phyloP scores from a whole-genome alignment of 2,113 vertebrate genomes.

The Rhineura floridana region DNA sequence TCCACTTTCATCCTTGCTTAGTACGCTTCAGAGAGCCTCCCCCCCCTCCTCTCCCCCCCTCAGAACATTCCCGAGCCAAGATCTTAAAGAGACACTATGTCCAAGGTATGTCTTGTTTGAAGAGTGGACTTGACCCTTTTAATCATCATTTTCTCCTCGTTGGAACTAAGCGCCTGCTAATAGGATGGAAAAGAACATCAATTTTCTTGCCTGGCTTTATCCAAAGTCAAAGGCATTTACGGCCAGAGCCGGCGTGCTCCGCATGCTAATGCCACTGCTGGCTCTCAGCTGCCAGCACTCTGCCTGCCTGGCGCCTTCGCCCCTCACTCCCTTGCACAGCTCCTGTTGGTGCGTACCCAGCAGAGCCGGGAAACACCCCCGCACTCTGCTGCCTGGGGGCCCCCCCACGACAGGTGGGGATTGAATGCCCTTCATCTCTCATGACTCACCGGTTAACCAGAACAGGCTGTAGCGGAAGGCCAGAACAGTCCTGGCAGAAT shows the following conservation, averaged over 20 bases:
- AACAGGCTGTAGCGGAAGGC: not conserved
- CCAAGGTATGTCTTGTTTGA: not conserved
- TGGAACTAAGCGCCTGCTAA: slow-evolving; percentile 69
- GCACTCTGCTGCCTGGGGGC: not conserved
- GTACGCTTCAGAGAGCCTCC: no score
- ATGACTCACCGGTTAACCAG: slow-evolving; percentile 11
- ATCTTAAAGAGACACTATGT: not conserved
- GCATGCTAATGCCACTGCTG: slow-evolving; percentile 53
- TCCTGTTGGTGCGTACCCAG: not conserved
- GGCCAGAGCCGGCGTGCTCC: slow-evolving; percentile 49
- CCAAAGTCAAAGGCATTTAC: slow-evolving; percentile 72
- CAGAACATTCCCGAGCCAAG: not conserved
- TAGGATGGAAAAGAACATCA: slow-evolving; percentile 75
- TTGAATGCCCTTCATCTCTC: not conserved
- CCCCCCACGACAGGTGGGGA: not conserved
- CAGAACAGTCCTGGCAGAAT: not conserved
- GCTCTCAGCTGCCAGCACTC: not conserved
- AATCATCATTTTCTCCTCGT: slow-evolving; percentile 69
- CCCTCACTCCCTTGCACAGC: not conserved
- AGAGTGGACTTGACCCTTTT: slow-evolving; percentile 58
- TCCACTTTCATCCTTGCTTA: no score
- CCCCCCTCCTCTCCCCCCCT: not conserved
- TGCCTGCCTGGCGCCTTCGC: no score
- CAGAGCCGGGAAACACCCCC: not conserved
- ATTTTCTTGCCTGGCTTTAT: slow-evolving; percentile 74